Evolutionary conservation across 1,140 invertebrate genomes (phyloP), one percentile per base, ranked within the genome.

Genomic region (Aradophagus sp.): DNA sequence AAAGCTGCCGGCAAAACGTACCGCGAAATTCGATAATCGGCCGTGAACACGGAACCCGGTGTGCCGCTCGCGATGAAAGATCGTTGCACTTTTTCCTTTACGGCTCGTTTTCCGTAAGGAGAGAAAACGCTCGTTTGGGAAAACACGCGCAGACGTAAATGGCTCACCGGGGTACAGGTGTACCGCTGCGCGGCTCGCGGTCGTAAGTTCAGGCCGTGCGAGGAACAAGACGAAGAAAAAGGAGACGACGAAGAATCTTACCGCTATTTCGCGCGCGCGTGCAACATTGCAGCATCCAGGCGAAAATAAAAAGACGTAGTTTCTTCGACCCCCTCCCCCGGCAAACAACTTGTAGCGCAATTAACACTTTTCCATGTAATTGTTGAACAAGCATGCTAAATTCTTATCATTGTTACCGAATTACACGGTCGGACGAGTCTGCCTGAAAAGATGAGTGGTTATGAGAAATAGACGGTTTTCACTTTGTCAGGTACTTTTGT

Each of bases 121-220:
- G 75, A 69, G 73, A 77, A 70, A 77, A 78, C 73, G 17, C 13
- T 47, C 0, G 27, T 10, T 6, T 31, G 8, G 38, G 26, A 47
- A 56, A 62, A 48, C 55, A 62, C 50, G 38, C 23, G 27, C 4
- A 38, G 42, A 41, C 44, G 44, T 55, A 65, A 65, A 65, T 65
- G 41, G 61, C 61, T 53, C 34, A 66, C 35, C 50, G 56, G 62
- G 62, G 65, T 69, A 69, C 48, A 61, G 48, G 55, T 61, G 56
- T 59, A 62, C 66, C 66, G 56, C 48, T 65, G 55, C 38, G 7
- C 32, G 38, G 29, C 23, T 62, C 39, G 42, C 52, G 41, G 53
- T 68, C 48, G 35, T 50, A 58, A 59, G 59, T 75, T 59, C 67
- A 63, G 17, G 12, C 50, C 29, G 20, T 4, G 52, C 23, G 44